Base-by-base conservation (phyloP, 2,888 invertebrate genomes). In the Agonum fuliginosum region DNA sequence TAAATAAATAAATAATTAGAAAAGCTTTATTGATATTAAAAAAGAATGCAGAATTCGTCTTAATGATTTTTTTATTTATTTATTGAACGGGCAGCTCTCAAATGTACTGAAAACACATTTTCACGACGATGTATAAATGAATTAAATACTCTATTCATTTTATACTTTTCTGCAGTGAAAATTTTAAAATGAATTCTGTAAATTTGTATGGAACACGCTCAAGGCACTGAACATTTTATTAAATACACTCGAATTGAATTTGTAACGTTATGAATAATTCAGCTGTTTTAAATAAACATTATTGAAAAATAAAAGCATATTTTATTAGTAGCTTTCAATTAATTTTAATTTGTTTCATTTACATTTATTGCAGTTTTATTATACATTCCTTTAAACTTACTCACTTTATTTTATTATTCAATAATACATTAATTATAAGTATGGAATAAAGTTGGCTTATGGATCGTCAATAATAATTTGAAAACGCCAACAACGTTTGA, bases 221-320 rank as follows among this genome's bases (percentile, higher is more conserved):
- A 62, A 30, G 17, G 30, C 30, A 62, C 30, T 62, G 5, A 54
- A n/a, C 22, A 17, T 54, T 62, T 30, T 62, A 17, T 62, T 62
- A 30, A 62, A 3, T 54, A 27, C 58, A 62, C 27, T 62, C 19
- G 17, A n/a, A 6, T 62, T 34, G 27, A 30, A 62, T 62, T 62
- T 62, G 14, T 30, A 30, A 30, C 30, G 19, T 54, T 54, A 62
- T 30, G 8, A 51, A 51, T 51, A 12, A 30, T 30, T 62, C 17
- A 30, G 19, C 19, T 62, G 58, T 62, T 62, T 62, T 14, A 62
- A 46, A 62, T 62, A 62, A 62, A 62, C 12, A 62, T 17, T 62
- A 62, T 12, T 27, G 17, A 14, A 62, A 62, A 30, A 46, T 30
- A 30, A 30, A 5, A 5, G 30, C 3, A 8, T 30, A 5, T 30